phyloP scores from a whole-genome alignment of 2,113 vertebrate species.

The Tyrannus savana region DNA sequence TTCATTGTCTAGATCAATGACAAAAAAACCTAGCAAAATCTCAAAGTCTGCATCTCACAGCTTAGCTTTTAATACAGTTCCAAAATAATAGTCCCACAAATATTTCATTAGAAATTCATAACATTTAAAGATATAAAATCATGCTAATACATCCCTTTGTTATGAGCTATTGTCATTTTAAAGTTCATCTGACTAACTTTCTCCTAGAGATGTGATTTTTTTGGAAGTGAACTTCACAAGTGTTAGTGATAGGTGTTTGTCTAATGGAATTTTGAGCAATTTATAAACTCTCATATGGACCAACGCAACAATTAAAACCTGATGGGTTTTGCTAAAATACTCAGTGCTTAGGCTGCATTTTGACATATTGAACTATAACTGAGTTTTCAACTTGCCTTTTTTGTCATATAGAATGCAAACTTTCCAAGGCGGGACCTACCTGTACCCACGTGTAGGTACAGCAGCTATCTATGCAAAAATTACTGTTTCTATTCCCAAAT shows the following conservation, averaged over 20 bases:
- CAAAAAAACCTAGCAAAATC: not conserved
- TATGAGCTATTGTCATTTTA: not conserved
- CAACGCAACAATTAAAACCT: not conserved
- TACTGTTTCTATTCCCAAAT: not conserved
- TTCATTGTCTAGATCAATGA: not conserved
- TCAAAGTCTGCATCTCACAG: not conserved
- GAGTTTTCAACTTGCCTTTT: not conserved
- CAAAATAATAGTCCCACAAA: too few species aligned
- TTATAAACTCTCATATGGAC: not conserved
- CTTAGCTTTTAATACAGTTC: not conserved
- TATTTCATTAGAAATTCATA: not conserved
- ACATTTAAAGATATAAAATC: not conserved
- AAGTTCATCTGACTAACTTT: not conserved
- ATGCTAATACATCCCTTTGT: not conserved
- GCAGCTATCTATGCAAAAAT: not conserved
- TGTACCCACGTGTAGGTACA: not conserved
- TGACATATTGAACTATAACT: not conserved
- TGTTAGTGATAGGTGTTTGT: too few species aligned
- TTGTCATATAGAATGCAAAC: not conserved
- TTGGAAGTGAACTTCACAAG: not conserved
- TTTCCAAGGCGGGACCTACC: not conserved
- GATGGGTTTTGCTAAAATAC: not conserved
- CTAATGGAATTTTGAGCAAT: not conserved
- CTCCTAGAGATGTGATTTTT: accelerated
- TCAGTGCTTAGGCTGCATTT: not conserved